phyloP scores from a whole-genome alignment of 2,113 vertebrate species.

The Prunella fulvescens region DNA sequence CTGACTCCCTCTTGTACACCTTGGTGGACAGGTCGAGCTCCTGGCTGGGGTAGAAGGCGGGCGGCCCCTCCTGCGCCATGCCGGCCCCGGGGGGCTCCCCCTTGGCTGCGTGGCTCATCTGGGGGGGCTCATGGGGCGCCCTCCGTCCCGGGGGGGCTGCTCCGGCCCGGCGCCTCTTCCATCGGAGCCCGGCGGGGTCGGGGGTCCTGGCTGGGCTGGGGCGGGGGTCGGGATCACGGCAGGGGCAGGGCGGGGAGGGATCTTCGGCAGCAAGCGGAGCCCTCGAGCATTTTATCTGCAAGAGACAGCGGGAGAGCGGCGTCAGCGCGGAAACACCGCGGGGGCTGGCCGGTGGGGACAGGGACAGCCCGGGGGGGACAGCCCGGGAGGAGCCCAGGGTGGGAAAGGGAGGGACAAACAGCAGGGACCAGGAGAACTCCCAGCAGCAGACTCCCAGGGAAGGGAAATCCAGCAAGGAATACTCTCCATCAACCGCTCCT shows the following conservation, averaged over 20 bases:
- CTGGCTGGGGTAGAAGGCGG: conserved; percentile 83
- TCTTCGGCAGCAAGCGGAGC: background rate
- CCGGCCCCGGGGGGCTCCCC: conserved; percentile 82
- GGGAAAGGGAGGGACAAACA: background rate
- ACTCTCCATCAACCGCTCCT: background rate
- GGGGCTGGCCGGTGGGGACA: no score
- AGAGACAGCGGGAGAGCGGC: background rate
- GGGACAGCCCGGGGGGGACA: background rate
- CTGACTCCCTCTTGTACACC: conserved; percentile 88
- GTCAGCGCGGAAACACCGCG: background rate
- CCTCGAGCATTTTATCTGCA: background rate
- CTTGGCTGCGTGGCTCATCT: conserved; percentile 81
- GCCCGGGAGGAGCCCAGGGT: background rate
- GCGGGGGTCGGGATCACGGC: background rate
- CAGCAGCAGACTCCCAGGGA: background rate
- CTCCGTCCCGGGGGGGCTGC: conserved; percentile 13
- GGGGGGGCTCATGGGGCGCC: conserved; percentile 61
- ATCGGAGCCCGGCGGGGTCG: background rate
- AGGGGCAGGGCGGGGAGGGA: background rate
- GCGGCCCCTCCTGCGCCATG: conserved; percentile 90
- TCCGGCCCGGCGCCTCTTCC: conserved; percentile 30
- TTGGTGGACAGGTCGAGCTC: conserved; percentile 89
- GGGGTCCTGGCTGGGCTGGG: background rate
- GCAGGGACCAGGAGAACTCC: background rate
- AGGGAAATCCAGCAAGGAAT: background rate